Evolutionary conservation across 2,888 invertebrate genomes (phyloP), one percentile per base, ranked within the genome.

Genomic region (Synergus gifuensis): DNA sequence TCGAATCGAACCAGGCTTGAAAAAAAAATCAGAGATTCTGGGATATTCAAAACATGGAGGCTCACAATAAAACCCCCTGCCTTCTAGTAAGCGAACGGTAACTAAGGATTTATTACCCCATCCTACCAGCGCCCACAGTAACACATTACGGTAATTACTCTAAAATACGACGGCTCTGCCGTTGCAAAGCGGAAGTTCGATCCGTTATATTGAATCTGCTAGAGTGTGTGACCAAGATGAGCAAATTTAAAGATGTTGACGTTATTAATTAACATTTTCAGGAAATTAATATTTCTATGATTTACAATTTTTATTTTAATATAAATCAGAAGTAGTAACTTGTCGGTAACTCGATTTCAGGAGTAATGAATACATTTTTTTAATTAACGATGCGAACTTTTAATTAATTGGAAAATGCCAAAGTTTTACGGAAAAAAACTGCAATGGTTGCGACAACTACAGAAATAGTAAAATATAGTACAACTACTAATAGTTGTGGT

Each of bases 61-160:
- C 77, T 85, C 85, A 88, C 87, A 86, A 89, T 88, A 88, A 85
- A 88, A 86, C 86, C 86, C 84, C 78, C 63, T 69, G 67, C 67
- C 77, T 81, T 78, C 76, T 64, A 62, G 69, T 18, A 73, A 36
- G 58, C 77, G 86, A 88, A 88, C 88, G 88, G 89, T 89, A 88
- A 87, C 86, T 88, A 86, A 88, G 86, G 89, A 90, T 90, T 90
- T 90, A 90, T 90, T 87, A 88, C 87, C 85, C 84, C 87, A 86
- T 85, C 86, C 87, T 86, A 87, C 86, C 87, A 85, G 87, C 86
- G 87, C 86, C 87, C 87, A 86, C 86, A 86, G 86, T 87, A 88
- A 88, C 88, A 86, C 88, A 88, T 89, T 90, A 89, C 89, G 87
- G 88, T 90, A 90, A 90, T 90, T 88, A 89, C 88, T 89, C 87